A percentile compares a stretch with the other conserved stretches of the same genome.
Conservation (phyloP, 2,797 vertebrate genomes). For the Natrix natrix region DNA sequence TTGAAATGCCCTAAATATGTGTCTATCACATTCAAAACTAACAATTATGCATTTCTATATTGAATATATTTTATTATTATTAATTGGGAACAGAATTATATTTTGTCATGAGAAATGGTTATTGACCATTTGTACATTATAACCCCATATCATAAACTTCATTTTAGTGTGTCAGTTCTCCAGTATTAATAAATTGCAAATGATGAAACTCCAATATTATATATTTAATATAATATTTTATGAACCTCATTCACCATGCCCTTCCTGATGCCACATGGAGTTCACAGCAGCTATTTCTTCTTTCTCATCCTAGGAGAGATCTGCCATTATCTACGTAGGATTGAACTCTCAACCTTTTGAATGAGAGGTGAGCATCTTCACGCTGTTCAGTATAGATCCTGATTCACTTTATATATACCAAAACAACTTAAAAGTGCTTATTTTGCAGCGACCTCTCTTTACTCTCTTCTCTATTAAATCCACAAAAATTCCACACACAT, state of each 20-base stretch:
- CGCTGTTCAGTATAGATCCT: neutral
- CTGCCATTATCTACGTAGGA: neutral
- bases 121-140: neutral
- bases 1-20: neutral
- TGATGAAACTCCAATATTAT: neutral
- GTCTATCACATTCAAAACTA: neutral
- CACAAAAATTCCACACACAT: neutral
- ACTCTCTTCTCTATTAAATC: neutral
- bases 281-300: neutral
- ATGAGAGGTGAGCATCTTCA: neutral
- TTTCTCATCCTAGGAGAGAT: neutral
- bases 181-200: neutral
- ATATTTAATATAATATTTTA: neutral
- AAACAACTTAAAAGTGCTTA: neutral
- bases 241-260: neutral
- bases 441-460: neutral
- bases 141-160: neutral
- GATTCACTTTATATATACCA: neutral
- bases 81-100: neutral
- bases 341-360: neutral
- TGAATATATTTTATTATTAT: neutral
- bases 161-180: neutral
- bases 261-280: neutral
- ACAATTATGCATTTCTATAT: neutral
- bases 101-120: neutral